These are phyloP conservation scores for Leptinotarsa texana DNA, from an alignment of 1,140 invertebrate species.

Conservation along the genomic window DNA sequence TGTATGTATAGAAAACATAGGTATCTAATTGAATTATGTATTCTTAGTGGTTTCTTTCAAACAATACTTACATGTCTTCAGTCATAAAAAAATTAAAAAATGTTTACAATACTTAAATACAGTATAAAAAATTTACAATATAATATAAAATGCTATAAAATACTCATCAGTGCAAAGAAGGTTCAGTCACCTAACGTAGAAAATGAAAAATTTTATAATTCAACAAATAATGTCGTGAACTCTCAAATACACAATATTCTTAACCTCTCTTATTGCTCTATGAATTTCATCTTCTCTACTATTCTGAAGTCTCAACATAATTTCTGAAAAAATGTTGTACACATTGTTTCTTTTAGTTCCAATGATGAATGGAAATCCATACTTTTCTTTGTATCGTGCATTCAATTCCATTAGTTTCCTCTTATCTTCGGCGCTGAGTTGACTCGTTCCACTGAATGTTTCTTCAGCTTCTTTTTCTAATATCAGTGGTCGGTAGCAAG, in stretches of 20 bases:
- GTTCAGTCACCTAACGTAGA: neutral
- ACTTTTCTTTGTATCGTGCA: constrained; percentile 67
- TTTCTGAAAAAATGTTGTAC: constrained; percentile 62
- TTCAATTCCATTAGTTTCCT: constrained; percentile 60
- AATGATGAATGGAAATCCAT: constrained; percentile 74
- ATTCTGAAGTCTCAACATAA: constrained; percentile 63
- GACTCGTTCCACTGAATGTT: constrained; percentile 57
- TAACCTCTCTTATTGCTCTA: constrained; percentile 68
- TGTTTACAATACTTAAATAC: too few species aligned
- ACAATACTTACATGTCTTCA: too few species aligned
- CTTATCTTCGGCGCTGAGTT: constrained; percentile 60
- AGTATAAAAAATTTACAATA: too few species aligned
- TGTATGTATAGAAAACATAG: too few species aligned
- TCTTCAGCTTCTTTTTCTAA: constrained; percentile 63
- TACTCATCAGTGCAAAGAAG: neutral
- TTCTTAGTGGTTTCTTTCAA: too few species aligned
- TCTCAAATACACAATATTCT: constrained; percentile 67
- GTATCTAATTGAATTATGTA: too few species aligned
- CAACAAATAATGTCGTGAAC: constrained; percentile 61
- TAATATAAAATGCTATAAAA: neutral
- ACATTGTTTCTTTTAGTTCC: constrained; percentile 70
- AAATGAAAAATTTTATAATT: neutral
- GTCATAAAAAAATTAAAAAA: too few species aligned
- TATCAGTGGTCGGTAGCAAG: constrained; percentile 62
- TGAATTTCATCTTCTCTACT: constrained; percentile 60